Evolutionary conservation across 2,113 vertebrate genomes (phyloP), one percentile per base, ranked within the genome.

Genomic region (Tauraco erythrolophus): DNA sequence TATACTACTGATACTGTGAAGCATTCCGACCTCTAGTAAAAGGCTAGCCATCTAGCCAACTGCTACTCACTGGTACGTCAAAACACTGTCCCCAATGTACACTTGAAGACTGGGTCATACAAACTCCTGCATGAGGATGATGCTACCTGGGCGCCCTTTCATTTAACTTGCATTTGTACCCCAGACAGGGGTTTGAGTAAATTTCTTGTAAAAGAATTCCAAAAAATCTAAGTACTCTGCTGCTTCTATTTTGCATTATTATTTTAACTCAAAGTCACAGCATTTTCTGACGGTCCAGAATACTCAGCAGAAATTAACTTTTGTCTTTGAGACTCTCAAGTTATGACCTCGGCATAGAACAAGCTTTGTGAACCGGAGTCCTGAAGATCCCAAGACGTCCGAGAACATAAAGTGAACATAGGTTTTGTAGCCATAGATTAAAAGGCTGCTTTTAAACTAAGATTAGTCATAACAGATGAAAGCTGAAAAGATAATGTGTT

Each of bases 81-180:
- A 81, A 74, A 31, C 33, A 25, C 27, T 45, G 30, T 2, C 21
- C 64, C 4, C 23, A 65, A 1, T 1, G 3, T 2, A 0, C 2
- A 25, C 19, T 16, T 64, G 13, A 51, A 56, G 35, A 33, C 28
- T 35, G 18, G 45, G 15, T 68, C 25, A 71, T 4, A 35, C 0
- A n/a, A 51, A 76, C 5, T 2, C 10, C 24, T 86, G 10, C 41
- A 57, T 0, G 1, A 75, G 31, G 66, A 43, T 33, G 22, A 41
- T 70, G 56, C 15, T 66, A 39, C 43, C 43, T 25, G 27, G 45
- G 24, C 39, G 71, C 35, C n/a, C 30, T 64, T 31, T 22, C 30
- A 8, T 35, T 46, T 54, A 35, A 46, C 18, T 41, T 9, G 27
- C 18, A 16, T 71, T 60, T 33, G 28, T 14, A 77, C 1, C 24